phyloP scores from a whole-genome alignment of 2,113 vertebrate species.

The Meleagris gallopavo region DNA sequence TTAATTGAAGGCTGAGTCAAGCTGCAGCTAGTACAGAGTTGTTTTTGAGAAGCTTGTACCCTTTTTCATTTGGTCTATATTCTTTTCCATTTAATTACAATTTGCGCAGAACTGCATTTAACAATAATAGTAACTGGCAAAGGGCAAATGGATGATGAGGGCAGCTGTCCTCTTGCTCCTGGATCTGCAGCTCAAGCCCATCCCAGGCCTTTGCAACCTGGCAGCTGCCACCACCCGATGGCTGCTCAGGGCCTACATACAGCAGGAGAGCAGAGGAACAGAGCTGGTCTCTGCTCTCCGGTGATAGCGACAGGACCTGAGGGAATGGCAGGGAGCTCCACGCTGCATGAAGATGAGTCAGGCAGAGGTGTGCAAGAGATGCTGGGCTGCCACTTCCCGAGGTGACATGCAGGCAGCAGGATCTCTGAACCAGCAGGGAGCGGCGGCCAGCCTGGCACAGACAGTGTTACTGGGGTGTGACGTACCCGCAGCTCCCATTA shows the following conservation, averaged over 20 bases:
- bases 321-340: not conserved
- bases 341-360: not conserved
- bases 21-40: constrained; percentile 50
- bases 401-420: not conserved
- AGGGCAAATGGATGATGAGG: constrained; percentile 36
- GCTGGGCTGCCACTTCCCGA: not conserved
- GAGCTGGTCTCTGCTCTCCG: not conserved
- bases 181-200: not conserved
- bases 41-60: constrained; percentile 49
- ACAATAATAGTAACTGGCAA: constrained; percentile 52
- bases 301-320: not conserved
- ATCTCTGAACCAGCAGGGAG: not conserved
- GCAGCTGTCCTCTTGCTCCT: not conserved
- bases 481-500: fast-evolving
- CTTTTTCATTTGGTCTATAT: constrained; percentile 65
- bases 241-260: not conserved
- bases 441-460: not conserved
- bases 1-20: constrained; percentile 73
- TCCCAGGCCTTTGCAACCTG: not conserved
- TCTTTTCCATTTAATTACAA: constrained; percentile 67
- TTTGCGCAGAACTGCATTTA: constrained; percentile 26
- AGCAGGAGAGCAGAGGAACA: not conserved
- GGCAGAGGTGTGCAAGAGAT: not conserved
- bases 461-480: not conserved
- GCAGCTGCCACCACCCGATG: not conserved